These are phyloP conservation scores for Atethmia centrago DNA, from an alignment of 2,888 invertebrate species.

Conservation along the genomic window DNA sequence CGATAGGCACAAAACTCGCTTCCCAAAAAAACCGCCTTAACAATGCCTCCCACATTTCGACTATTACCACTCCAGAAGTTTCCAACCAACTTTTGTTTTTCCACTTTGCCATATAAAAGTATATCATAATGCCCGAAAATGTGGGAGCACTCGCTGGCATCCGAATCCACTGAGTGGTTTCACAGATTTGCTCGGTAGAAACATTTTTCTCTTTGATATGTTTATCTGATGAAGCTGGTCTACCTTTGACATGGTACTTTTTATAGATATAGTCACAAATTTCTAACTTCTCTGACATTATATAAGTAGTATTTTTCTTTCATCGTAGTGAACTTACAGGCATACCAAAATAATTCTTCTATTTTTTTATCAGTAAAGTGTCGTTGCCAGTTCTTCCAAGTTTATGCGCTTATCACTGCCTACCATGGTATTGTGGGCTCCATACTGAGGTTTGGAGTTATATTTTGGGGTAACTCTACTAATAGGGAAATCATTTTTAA, in stretches of 20 bases:
- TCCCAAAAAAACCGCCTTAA: slow-evolving; percentile 8
- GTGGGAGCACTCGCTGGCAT: slow-evolving; percentile 41
- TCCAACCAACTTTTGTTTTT: slow-evolving; percentile 56
- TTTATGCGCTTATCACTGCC: no score
- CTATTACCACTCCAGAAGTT: slow-evolving; percentile 47
- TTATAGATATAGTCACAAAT: no score
- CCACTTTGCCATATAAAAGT: slow-evolving; percentile 54
- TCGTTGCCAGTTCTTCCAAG: background rate
- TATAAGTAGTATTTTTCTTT: background rate
- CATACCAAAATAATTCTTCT: no score
- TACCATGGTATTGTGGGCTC: no score
- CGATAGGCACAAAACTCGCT: background rate
- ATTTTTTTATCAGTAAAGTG: background rate
- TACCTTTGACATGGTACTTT: background rate
- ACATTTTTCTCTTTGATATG: slow-evolving; percentile 55
- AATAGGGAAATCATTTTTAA: no score
- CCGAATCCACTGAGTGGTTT: slow-evolving; percentile 62
- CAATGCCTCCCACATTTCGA: slow-evolving; percentile 24
- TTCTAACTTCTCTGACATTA: background rate
- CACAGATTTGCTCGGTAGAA: slow-evolving; percentile 37
- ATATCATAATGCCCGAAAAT: slow-evolving; percentile 60
- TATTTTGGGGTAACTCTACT: no score
- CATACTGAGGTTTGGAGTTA: no score
- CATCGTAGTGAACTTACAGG: no score
- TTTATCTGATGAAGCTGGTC: slow-evolving; percentile 25